Conservation (phyloP, 2,113 vertebrate genomes). For the Archocentrus centrarchus region DNA sequence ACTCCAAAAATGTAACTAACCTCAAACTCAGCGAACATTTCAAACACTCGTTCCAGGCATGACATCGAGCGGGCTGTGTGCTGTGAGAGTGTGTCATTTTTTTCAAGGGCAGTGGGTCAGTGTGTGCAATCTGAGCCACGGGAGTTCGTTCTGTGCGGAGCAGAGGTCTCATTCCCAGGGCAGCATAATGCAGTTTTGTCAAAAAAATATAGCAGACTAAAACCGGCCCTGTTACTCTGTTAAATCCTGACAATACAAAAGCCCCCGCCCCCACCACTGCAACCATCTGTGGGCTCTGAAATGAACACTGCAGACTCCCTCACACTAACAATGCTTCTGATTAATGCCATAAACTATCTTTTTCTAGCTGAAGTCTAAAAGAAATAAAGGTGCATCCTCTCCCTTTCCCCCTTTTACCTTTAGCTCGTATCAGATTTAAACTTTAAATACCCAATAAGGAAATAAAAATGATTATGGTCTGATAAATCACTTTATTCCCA, state of each 20-base stretch:
- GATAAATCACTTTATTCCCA: neutral
- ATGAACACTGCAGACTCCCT: neutral
- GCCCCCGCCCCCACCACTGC: neutral
- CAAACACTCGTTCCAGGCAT: neutral
- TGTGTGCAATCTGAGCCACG: neutral
- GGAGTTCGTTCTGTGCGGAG: neutral
- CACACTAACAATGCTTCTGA: neutral
- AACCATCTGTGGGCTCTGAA: neutral
- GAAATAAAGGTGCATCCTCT: neutral
- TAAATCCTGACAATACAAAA: neutral
- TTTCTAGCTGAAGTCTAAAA: slow-evolving; percentile 7
- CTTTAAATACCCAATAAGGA: neutral
- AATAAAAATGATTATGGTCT: neutral
- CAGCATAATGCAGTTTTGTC: neutral
- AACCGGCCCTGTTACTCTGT: neutral
- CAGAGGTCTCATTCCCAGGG: slow-evolving; percentile 10
- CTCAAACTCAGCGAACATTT: neutral
- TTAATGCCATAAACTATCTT: neutral
- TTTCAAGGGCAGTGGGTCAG: neutral
- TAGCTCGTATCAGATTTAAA: rapidly evolving
- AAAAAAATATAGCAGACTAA: neutral
- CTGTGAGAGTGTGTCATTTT: neutral
- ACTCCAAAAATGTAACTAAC: too few species aligned
- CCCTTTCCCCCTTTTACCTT: neutral
- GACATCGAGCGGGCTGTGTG: neutral